phyloP scores from a whole-genome alignment of 2,888 invertebrate species.

The Esperia sulphurella region DNA sequence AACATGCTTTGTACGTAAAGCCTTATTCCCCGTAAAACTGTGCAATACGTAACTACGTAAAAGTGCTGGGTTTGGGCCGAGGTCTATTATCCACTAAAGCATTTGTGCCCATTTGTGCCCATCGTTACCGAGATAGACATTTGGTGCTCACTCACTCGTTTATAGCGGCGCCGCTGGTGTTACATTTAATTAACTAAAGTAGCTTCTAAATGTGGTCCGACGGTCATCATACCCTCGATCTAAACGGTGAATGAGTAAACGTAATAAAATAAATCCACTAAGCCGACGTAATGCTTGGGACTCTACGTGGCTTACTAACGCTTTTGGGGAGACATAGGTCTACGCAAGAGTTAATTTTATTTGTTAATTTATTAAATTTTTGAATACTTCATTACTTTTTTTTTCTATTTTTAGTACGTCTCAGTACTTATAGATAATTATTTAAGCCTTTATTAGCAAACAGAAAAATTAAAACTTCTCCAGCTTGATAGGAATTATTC shows the following conservation, averaged over 20 bases:
- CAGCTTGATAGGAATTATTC: too few species aligned
- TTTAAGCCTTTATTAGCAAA: too few species aligned
- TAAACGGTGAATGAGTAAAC: slow-evolving; percentile 57
- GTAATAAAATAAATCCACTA: slow-evolving; percentile 69
- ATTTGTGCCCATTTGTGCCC: background rate
- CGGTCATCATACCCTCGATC: slow-evolving; percentile 47
- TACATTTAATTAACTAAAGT: slow-evolving; percentile 58
- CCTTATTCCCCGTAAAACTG: too few species aligned
- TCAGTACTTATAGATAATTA: too few species aligned
- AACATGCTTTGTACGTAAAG: too few species aligned
- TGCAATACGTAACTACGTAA: too few species aligned
- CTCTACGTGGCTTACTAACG: slow-evolving; percentile 57
- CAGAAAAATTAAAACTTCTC: too few species aligned
- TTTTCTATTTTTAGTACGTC: too few species aligned
- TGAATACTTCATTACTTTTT: too few species aligned
- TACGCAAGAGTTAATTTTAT: background rate
- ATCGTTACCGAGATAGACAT: background rate
- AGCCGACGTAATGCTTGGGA: slow-evolving; percentile 49
- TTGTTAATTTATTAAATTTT: background rate
- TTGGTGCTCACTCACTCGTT: slow-evolving; percentile 1
- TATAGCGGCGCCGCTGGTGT: slow-evolving; percentile 24
- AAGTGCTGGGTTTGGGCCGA: too few species aligned
- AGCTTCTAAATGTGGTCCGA: slow-evolving; percentile 38
- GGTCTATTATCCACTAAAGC: too few species aligned
- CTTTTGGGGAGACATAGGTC: slow-evolving; percentile 6